phyloP scores from a whole-genome alignment of 2,888 invertebrate genomes.

The Temnothorax unifasciatus region DNA sequence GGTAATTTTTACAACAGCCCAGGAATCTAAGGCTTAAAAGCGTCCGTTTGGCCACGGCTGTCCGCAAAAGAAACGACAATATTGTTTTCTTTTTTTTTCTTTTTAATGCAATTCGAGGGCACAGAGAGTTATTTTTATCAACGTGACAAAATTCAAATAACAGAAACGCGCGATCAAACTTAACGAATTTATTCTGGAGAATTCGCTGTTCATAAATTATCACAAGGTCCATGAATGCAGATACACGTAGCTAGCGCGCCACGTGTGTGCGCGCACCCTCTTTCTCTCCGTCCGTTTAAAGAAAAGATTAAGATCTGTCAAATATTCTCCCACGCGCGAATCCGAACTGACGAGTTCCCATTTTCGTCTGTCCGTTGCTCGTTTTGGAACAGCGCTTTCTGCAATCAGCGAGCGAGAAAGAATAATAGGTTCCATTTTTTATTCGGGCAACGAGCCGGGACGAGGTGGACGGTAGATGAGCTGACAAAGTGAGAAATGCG shows the following conservation, averaged over 20 bases:
- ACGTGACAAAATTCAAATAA: not conserved
- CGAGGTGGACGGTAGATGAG: conserved; percentile 71
- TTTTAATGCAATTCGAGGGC: not conserved
- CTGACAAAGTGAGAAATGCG: conserved; percentile 82
- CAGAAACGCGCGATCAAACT: not conserved
- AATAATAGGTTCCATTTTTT: conserved; percentile 80
- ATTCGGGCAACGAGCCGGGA: conserved; percentile 64
- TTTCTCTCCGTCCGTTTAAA: not conserved
- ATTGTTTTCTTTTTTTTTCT: not conserved
- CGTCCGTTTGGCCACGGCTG: not conserved
- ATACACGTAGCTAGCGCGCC: not conserved
- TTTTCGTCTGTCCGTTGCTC: conserved; percentile 1
- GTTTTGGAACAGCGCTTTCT: conserved; percentile 33
- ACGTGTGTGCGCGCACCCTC: not conserved
- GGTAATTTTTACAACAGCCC: conserved; percentile 72
- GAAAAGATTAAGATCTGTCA: conserved; percentile 47
- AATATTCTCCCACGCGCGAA: conserved; percentile 19
- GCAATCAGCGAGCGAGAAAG: conserved; percentile 81
- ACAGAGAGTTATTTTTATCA: not conserved
- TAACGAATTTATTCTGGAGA: not conserved
- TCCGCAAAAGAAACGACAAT: not conserved
- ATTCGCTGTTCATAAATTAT: conserved; percentile 17
- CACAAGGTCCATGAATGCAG: not conserved
- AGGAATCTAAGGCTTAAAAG: not conserved
- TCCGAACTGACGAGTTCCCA: conserved; percentile 37